Evolutionary conservation across 2,888 invertebrate genomes (phyloP).

Genomic region (Ophraella communa): DNA sequence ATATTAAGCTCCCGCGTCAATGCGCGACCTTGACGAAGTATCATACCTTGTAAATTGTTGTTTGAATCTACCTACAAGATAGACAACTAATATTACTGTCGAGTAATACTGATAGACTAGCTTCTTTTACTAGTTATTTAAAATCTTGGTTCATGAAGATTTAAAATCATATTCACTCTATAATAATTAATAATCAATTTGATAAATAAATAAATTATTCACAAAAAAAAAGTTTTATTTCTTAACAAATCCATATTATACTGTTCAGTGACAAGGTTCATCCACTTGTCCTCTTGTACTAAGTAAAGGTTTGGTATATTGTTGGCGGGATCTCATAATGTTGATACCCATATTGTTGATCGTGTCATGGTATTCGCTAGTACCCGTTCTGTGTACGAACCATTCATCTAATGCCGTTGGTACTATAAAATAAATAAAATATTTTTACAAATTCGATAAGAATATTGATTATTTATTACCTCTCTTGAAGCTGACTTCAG

Average conservation of each 20-base stretch:
- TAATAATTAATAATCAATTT: too few relatives aligned
- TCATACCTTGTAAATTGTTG: too few relatives aligned
- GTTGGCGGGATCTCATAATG: constrained; percentile 67
- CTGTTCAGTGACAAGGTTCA: constrained; percentile 57
- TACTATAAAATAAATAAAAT: constrained; percentile 36
- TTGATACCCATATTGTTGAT: constrained; percentile 67
- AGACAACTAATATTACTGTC: too few relatives aligned
- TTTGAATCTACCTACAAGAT: too few relatives aligned
- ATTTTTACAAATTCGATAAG: neutral
- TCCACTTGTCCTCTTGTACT: constrained; percentile 68
- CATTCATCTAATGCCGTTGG: constrained; percentile 64
- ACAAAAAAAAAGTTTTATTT: neutral
- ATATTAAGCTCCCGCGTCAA: too few relatives aligned
- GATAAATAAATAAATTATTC: too few relatives aligned
- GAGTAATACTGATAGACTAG: too few relatives aligned
- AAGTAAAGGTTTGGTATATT: constrained; percentile 68
- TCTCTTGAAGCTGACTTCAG: constrained; percentile 52
- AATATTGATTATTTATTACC: constrained; percentile 46
- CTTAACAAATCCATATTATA: neutral
- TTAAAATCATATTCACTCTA: too few relatives aligned
- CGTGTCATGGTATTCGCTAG: constrained; percentile 69
- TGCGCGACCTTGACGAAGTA: too few relatives aligned
- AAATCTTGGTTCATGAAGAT: too few relatives aligned
- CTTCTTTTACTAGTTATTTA: too few relatives aligned
- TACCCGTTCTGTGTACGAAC: constrained; percentile 65